Evolutionary conservation across 2,888 invertebrate species (phyloP).

Genomic region (Agriotes lineatus): DNA sequence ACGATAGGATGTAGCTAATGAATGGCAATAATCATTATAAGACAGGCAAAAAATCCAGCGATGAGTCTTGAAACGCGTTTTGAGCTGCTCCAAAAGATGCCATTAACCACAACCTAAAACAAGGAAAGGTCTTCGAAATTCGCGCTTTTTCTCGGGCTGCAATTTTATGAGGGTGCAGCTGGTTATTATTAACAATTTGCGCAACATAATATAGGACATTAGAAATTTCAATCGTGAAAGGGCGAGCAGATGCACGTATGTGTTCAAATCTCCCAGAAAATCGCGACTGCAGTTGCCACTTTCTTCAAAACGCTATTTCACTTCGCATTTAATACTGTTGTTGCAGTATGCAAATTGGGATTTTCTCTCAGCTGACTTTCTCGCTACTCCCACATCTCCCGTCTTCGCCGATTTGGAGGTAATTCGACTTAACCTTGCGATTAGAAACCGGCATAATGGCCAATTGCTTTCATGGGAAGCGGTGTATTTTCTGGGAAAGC

Average conservation of each 20-base stretch:
- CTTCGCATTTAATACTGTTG: neutral
- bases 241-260: neutral
- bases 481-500: conserved; percentile 2
- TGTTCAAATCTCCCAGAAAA: neutral
- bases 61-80: too few relatives aligned
- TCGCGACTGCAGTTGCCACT: neutral
- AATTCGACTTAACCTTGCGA: conserved; percentile 20
- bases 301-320: neutral
- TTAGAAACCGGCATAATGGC: conserved; percentile 23
- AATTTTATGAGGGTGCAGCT: too few relatives aligned
- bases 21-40: too few relatives aligned
- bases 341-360: conserved; percentile 31
- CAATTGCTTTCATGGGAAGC: conserved; percentile 23
- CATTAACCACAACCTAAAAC: too few relatives aligned
- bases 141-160: too few relatives aligned
- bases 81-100: too few relatives aligned
- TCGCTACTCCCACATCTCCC: conserved; percentile 27
- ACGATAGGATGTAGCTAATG: too few relatives aligned
- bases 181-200: too few relatives aligned
- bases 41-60: too few relatives aligned
- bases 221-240: neutral
- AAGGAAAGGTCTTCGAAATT: too few relatives aligned
- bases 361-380: conserved; percentile 35
- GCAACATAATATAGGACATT: too few relatives aligned
- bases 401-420: conserved; percentile 17